Conservation (phyloP, 2,797 vertebrate species). For the Amphiprion clarkii region DNA sequence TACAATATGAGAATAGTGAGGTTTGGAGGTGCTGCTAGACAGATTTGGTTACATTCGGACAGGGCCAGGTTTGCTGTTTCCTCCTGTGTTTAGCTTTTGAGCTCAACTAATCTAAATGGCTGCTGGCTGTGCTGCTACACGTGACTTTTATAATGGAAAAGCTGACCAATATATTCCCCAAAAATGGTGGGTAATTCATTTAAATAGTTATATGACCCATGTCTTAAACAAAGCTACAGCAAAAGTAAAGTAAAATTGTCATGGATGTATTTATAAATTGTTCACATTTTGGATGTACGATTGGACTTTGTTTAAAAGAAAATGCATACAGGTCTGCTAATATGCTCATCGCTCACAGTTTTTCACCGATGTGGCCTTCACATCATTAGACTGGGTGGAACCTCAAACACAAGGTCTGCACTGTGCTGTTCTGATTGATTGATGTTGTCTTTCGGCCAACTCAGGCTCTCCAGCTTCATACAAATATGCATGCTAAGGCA, state of each 20-base stretch:
- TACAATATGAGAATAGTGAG: too few species aligned
- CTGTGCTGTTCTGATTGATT: slow-evolving; percentile 67
- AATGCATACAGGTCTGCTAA: slow-evolving; percentile 11
- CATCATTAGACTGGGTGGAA: slow-evolving; percentile 56
- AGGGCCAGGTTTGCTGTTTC: too few species aligned
- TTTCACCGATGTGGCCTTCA: slow-evolving; percentile 58
- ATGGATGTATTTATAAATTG: not conserved
- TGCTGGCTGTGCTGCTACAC: not conserved
- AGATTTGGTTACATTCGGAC: too few species aligned
- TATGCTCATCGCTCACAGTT: slow-evolving; percentile 30
- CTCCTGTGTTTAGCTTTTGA: too few species aligned
- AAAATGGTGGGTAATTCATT: not conserved
- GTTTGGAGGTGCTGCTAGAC: too few species aligned
- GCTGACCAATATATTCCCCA: not conserved
- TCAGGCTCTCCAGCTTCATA: slow-evolving; percentile 67
- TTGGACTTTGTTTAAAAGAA: slow-evolving; percentile 15
- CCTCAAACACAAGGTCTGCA: slow-evolving; percentile 61
- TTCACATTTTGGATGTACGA: slow-evolving; percentile 7
- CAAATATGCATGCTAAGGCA: slow-evolving; percentile 79
- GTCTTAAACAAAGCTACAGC: not conserved
- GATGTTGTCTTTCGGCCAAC: slow-evolving; percentile 73
- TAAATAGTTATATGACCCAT: not conserved
- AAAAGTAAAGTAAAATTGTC: not conserved
- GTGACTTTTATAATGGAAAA: not conserved
- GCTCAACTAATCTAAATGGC: not conserved